A percentile compares a stretch with the other conserved stretches of the same genome.
Evolutionary conservation across 2,113 vertebrate genomes (phyloP).

Genomic region (Pithys albifrons): DNA sequence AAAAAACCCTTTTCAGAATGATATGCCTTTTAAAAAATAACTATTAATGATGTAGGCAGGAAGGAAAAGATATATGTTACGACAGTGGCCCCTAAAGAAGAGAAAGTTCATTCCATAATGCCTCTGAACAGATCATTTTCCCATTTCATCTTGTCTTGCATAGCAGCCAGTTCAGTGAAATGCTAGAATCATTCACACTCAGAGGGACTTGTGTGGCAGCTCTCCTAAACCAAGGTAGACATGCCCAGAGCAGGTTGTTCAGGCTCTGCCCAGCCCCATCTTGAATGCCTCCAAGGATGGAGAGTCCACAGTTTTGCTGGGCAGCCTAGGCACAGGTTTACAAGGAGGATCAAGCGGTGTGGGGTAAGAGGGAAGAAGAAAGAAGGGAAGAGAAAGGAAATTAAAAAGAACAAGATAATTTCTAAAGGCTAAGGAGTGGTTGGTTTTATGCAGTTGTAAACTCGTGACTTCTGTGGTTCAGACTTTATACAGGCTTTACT

Average conservation of each 20-base stretch:
- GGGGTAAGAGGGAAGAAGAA: neutral
- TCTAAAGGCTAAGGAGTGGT: neutral
- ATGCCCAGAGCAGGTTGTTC: neutral
- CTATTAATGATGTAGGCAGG: rapidly evolving
- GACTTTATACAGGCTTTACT: neutral
- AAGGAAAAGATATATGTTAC: neutral
- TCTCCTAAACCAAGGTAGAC: neutral
- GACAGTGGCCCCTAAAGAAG: neutral
- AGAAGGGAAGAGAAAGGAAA: neutral
- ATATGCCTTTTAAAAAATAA: neutral
- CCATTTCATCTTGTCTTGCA: rapidly evolving
- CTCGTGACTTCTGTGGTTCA: neutral
- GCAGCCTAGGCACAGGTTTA: neutral
- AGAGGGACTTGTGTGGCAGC: rapidly evolving
- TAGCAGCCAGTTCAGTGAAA: neutral
- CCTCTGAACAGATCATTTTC: rapidly evolving
- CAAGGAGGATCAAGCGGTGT: neutral
- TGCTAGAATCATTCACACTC: neutral
- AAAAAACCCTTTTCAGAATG: neutral
- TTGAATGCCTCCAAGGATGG: neutral
- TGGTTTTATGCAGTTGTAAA: neutral
- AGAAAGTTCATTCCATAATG: rapidly evolving
- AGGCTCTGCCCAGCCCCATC: no score
- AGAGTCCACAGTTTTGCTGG: neutral
- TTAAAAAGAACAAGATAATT: neutral